Conservation (phyloP, 2,888 invertebrate species). For the Xylophagus ater region DNA sequence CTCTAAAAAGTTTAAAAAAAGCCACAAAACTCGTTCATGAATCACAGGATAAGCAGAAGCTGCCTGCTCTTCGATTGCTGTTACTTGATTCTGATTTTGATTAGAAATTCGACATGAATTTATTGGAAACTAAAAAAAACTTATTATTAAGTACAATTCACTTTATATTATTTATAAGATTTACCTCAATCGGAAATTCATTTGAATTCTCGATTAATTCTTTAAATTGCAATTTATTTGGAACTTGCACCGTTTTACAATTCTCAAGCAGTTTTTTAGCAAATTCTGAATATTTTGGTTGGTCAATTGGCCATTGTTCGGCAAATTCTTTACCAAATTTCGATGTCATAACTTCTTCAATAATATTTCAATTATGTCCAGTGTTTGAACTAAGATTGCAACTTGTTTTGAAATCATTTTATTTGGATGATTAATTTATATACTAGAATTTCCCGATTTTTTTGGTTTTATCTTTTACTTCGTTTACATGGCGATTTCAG, state of each 20-base stretch:
- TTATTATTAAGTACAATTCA: not conserved
- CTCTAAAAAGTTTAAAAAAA: constrained; percentile 53
- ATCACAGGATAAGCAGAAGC: constrained; percentile 55
- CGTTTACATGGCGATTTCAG: too few relatives aligned
- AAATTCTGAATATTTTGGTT: constrained; percentile 20
- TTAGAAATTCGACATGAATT: constrained; percentile 28
- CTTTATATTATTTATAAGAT: not conserved
- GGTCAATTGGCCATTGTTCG: constrained; percentile 23
- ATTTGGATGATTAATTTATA: too few relatives aligned
- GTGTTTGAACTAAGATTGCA: too few relatives aligned
- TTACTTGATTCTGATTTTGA: constrained; percentile 25
- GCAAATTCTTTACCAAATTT: constrained; percentile 28
- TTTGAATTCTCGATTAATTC: constrained; percentile 12
- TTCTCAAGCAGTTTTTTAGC: constrained; percentile 22
- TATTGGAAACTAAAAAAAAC: constrained; percentile 29
- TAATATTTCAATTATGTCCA: too few relatives aligned
- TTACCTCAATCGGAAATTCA: constrained; percentile 15
- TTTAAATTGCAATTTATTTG: constrained; percentile 11
- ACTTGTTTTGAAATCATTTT: too few relatives aligned
- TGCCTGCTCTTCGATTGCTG: constrained; percentile 28
- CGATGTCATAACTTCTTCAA: too few relatives aligned
- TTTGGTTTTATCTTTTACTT: too few relatives aligned
- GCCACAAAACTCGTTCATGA: constrained; percentile 51
- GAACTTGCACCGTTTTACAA: constrained; percentile 22
- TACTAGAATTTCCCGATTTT: too few relatives aligned